Evolutionary conservation across 2,113 vertebrate species (phyloP).

Genomic region (Erinaceus europaeus): DNA sequence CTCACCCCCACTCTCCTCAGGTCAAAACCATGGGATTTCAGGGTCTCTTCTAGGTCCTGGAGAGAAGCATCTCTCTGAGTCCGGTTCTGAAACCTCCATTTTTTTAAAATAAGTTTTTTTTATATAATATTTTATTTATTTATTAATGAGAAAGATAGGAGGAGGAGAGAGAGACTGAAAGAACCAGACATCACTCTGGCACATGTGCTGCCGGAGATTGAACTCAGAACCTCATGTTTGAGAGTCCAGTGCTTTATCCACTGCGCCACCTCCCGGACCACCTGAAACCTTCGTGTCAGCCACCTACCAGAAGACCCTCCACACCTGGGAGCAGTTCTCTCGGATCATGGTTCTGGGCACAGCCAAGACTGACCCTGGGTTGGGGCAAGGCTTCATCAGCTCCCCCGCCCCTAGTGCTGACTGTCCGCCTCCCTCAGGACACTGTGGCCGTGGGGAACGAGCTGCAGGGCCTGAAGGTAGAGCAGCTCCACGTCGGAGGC

Average conservation of each 20-base stretch:
- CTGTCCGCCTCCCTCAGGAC: constrained; percentile 82
- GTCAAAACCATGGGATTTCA: constrained; percentile 10
- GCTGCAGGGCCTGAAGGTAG: constrained; percentile 95
- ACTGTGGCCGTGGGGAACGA: constrained; percentile 94
- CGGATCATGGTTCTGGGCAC: not conserved
- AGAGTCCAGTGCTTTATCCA: too few relatives aligned
- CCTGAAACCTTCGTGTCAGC: not conserved
- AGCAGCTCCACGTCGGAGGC: constrained; percentile 95
- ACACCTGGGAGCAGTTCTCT: not conserved
- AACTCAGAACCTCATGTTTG: too few relatives aligned
- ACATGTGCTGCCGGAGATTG: too few relatives aligned
- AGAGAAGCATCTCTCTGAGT: not conserved
- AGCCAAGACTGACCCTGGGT: not conserved
- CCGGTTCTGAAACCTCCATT: not conserved
- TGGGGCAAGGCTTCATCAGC: not conserved
- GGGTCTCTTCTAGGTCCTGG: not conserved
- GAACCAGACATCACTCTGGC: too few relatives aligned
- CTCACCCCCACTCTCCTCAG: not conserved
- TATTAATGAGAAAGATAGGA: too few relatives aligned
- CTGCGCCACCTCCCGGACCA: too few relatives aligned
- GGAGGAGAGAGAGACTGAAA: too few relatives aligned
- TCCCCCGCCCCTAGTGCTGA: not conserved
- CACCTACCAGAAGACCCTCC: not conserved
- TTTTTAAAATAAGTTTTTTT: too few relatives aligned
- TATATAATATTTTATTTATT: too few relatives aligned